phyloP scores from a whole-genome alignment of 2,113 vertebrate genomes.

The Halcyon malimbica region DNA sequence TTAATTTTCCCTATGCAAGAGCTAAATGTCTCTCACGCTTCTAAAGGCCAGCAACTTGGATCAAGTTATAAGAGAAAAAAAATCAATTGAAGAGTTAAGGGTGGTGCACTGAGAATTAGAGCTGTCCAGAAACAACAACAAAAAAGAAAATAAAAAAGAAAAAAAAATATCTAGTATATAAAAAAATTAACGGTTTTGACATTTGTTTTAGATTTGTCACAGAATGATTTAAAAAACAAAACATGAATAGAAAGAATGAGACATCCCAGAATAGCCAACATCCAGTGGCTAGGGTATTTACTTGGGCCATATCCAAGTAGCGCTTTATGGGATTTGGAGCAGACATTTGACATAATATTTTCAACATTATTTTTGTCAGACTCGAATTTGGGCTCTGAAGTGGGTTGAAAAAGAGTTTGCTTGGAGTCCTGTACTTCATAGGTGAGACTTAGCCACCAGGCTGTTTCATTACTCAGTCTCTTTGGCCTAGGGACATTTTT shows the following conservation, averaged over 20 bases:
- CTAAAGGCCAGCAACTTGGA: neutral
- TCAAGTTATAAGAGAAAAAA: neutral
- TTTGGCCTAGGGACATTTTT: neutral
- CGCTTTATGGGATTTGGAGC: constrained; percentile 64
- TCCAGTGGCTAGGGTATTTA: constrained; percentile 71
- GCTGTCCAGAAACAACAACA: constrained; percentile 5
- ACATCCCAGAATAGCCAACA: constrained; percentile 67
- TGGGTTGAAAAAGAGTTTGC: neutral
- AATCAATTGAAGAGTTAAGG: constrained; percentile 24
- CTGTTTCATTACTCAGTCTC: neutral
- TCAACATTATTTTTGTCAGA: constrained; percentile 60
- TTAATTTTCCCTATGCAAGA: neutral
- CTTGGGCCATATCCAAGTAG: constrained; percentile 53
- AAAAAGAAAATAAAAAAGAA: neutral
- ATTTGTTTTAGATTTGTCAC: constrained; percentile 72
- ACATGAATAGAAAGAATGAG: constrained; percentile 72
- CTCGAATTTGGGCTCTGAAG: constrained; percentile 21
- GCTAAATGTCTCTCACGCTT: neutral
- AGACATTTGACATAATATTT: constrained; percentile 66
- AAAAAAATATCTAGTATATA: neutral
- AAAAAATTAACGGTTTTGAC: constrained; percentile 56
- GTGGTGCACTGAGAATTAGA: constrained; percentile 27
- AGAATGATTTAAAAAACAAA: constrained; percentile 71
- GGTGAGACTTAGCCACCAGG: constrained; percentile 23
- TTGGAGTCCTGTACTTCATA: neutral